These are phyloP conservation scores for Chironomus tepperi DNA, from an alignment of 1,140 invertebrate species.

Conservation along the genomic window DNA sequence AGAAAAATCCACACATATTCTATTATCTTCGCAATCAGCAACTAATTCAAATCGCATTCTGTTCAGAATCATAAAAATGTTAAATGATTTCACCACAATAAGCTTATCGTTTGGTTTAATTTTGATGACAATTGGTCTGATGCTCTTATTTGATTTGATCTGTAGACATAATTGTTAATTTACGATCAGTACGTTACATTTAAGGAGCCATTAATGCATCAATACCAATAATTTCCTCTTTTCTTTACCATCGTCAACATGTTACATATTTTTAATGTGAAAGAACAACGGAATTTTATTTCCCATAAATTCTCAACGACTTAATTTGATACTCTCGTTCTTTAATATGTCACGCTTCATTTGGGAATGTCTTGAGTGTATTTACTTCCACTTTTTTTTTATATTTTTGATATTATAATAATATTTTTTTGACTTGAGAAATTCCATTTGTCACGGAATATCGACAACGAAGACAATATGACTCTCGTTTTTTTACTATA, in stretches of 20 bases:
- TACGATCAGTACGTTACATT: background rate
- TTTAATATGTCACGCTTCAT: conserved; percentile 2
- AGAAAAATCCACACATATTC: too few relatives aligned
- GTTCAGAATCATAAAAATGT: too few relatives aligned
- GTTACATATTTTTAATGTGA: background rate
- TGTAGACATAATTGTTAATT: background rate
- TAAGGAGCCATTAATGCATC: background rate
- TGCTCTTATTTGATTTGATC: background rate
- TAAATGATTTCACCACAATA: too few relatives aligned
- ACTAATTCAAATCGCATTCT: too few relatives aligned
- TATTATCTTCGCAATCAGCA: too few relatives aligned
- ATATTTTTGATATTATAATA: background rate
- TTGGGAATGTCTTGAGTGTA: background rate
- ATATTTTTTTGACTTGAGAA: background rate
- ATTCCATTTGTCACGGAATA: conserved; percentile 4
- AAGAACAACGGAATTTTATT: background rate
- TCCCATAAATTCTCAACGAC: background rate
- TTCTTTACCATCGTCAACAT: background rate
- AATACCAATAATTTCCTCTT: background rate
- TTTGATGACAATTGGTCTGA: too few relatives aligned
- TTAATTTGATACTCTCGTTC: conserved; percentile 7
- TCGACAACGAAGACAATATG: conserved; percentile 12
- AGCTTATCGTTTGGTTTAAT: too few relatives aligned
- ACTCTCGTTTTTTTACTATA: background rate
- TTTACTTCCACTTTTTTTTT: too few relatives aligned